These are phyloP conservation scores for Steinernema feltiae DNA, from an alignment of 1,140 invertebrate genomes.

Conservation along the genomic window DNA sequence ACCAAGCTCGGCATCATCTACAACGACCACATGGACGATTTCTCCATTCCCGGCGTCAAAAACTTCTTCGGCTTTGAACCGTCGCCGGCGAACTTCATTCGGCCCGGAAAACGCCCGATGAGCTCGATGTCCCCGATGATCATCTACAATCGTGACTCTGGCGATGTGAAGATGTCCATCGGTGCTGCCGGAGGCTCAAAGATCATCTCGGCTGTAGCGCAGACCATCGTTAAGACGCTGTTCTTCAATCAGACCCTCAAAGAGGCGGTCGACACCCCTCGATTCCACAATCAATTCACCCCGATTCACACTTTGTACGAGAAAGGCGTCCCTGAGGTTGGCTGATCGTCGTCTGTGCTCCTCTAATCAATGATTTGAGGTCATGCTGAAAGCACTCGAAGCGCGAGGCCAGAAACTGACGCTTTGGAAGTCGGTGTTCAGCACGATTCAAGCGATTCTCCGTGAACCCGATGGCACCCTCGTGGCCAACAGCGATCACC, in stretches of 20 bases:
- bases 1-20: conserved; percentile 78
- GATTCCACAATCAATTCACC: conserved; percentile 83
- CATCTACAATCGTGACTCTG: conserved; percentile 65
- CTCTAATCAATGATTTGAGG: conserved; percentile 17
- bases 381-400: conserved; percentile 23
- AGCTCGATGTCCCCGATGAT: conserved; percentile 86
- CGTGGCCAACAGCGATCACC: conserved; percentile 34
- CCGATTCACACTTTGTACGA: conserved; percentile 61
- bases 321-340: background rate
- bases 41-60: conserved; percentile 70
- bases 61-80: conserved; percentile 74
- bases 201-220: conserved; percentile 75
- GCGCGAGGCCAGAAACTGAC: conserved; percentile 40
- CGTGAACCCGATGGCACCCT: conserved; percentile 25
- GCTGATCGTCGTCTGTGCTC: background rate
- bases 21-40: conserved; percentile 92
- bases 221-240: conserved; percentile 70
- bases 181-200: conserved; percentile 83
- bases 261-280: conserved; percentile 74
- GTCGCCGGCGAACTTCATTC: conserved; percentile 70
- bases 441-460: conserved; percentile 43
- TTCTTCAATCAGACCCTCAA: conserved; percentile 80
- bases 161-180: conserved; percentile 65
- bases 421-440: conserved; percentile 25
- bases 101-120: conserved; percentile 72